Evolutionary conservation across 1,140 invertebrate species (phyloP), one percentile per base, ranked within the genome.

Genomic region (Whitmania pigra): DNA sequence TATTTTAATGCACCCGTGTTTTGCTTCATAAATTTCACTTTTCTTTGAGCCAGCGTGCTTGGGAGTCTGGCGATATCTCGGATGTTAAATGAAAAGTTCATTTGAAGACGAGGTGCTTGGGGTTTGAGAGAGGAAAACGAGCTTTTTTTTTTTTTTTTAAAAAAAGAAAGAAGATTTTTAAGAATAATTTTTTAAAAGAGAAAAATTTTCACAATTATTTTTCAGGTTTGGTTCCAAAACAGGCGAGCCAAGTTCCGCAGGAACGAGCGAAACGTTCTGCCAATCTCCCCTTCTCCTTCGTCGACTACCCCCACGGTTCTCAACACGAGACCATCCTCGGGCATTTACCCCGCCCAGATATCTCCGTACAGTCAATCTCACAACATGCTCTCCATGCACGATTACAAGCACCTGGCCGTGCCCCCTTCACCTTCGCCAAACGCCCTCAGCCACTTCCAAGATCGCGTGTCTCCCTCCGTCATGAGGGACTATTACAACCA

Each of bases 191-290:
- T 49, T 49, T 49, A 49, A 49, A 49, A 17, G 43, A 49, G n/a
- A n/a, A n/a, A 49, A 4, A 11, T 49, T 49, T 49, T 49, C 11
- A 49, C 5, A 49, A 49, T 49, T 17, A 49, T 17, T 49, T 49
- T 49, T 49, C 43, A 95, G 92, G 92, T 96, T 27, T 96, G 93
- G 93, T 97, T 96, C 79, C 93, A 96, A 85, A 96, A 97, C 80
- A 84, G 93, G 75, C 85, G 93, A 75, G 93, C 93, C 0, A 97
- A 97, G 81, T 95, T 95, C 78, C 85, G 93, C 31, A 85, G 93
- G 36, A 80, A 80, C 73, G 79, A 82, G 80, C 84, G 92, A 68
- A 88, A 86, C 73, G 83, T 77, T 78, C 80, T 77, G 40, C 31
- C 69, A 22, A 63, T 31, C 29, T 63, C 57, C 57, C 57, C 57